Evolutionary conservation across 1,140 invertebrate genomes (phyloP).

Genomic region (Microplitis demolitor): DNA sequence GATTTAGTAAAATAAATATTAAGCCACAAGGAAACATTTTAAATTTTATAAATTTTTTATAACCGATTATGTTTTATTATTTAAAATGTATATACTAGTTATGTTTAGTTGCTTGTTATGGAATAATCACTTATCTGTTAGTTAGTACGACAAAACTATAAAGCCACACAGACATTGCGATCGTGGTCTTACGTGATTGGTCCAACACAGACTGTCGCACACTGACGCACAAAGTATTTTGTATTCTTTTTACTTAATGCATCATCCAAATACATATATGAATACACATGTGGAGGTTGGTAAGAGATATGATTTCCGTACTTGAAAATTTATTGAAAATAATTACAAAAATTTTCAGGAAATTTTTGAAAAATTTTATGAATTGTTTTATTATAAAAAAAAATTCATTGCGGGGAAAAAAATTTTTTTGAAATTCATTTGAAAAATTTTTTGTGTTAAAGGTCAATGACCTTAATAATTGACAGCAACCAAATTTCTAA

Average conservation of each 20-base stretch:
- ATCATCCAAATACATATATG: background rate
- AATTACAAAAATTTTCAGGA: too few relatives aligned
- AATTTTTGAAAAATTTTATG: too few relatives aligned
- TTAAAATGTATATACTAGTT: conserved; percentile 14
- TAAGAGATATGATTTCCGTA: too few relatives aligned
- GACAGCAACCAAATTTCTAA: too few relatives aligned
- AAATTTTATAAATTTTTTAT: background rate
- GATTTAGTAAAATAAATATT: conserved; percentile 50
- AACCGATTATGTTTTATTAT: conserved; percentile 19
- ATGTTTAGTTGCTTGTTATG: conserved; percentile 21
- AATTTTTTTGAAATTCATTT: too few relatives aligned
- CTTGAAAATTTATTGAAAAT: too few relatives aligned
- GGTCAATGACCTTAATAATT: too few relatives aligned
- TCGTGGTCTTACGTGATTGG: conserved; percentile 58
- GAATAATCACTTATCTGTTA: conserved; percentile 44
- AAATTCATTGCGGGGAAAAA: too few relatives aligned
- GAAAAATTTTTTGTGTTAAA: too few relatives aligned
- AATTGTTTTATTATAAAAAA: too few relatives aligned
- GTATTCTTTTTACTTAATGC: background rate
- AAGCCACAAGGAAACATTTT: conserved; percentile 53
- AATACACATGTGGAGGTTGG: background rate
- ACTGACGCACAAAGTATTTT: background rate
- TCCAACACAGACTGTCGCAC: conserved; percentile 35
- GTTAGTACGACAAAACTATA: conserved; percentile 47
- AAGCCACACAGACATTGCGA: conserved; percentile 56